A percentile compares a stretch with the other conserved stretches of the same genome.
phyloP scores from a whole-genome alignment of 2,113 vertebrate genomes.

The Myrmophylax atrothorax region DNA sequence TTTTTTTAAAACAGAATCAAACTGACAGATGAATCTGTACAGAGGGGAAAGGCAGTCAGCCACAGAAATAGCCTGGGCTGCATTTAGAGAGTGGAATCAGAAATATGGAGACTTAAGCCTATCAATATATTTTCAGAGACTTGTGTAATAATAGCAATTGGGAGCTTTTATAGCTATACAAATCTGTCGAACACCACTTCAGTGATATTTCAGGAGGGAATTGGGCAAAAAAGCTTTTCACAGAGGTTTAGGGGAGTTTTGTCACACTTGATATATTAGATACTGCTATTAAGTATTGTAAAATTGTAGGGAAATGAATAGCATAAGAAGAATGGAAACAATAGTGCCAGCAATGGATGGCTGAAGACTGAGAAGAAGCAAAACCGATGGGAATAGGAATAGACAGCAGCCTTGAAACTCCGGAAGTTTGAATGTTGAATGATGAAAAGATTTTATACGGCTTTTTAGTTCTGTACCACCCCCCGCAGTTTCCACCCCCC shows the following conservation, averaged over 20 bases:
- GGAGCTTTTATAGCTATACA: slow-evolving; percentile 39
- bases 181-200: slow-evolving; percentile 25
- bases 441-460: too few relatives aligned
- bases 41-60: not conserved
- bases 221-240: slow-evolving; percentile 21
- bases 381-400: too few relatives aligned
- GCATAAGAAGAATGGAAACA: too few relatives aligned
- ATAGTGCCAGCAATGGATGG: too few relatives aligned
- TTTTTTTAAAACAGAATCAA: not conserved
- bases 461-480: too few relatives aligned
- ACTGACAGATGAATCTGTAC: not conserved
- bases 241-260: not conserved
- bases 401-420: too few relatives aligned
- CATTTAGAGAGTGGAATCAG: not conserved
- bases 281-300: not conserved
- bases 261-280: not conserved
- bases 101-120: not conserved
- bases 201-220: not conserved
- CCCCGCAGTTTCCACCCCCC: too few relatives aligned
- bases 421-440: too few relatives aligned
- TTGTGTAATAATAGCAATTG: not conserved
- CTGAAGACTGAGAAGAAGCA: too few relatives aligned
- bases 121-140: not conserved
- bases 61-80: not conserved
- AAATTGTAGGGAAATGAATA: too few relatives aligned